Conservation (phyloP, 2,888 invertebrate genomes). For the Nezara viridula region DNA sequence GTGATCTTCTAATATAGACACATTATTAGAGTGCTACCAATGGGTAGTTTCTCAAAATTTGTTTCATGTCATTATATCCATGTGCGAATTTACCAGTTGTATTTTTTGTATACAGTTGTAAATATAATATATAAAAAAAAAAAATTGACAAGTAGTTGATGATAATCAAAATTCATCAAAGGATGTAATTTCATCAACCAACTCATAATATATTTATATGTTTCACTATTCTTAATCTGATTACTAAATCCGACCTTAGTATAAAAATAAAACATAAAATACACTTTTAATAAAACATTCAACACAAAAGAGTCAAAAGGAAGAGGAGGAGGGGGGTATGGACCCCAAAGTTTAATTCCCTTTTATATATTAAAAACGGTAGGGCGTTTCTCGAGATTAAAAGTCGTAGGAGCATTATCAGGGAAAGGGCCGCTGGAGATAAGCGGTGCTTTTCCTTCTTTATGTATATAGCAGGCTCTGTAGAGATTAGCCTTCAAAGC, state of each 20-base stretch:
- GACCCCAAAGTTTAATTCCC: background rate
- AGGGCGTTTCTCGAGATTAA: conserved; percentile 34
- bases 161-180: no score
- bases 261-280: background rate
- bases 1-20: no score
- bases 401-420: background rate
- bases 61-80: no score
- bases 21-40: no score
- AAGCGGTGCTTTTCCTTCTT: conserved; percentile 34
- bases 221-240: background rate
- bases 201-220: no score
- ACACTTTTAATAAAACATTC: background rate
- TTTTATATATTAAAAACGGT: conserved; percentile 25
- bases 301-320: background rate
- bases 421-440: conserved; percentile 23
- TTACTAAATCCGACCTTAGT: background rate
- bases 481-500: conserved; percentile 21
- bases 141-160: no score
- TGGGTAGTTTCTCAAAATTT: no score
- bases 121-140: no score
- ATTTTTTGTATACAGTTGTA: no score
- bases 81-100: no score
- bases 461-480: conserved; percentile 41
- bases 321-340: background rate
- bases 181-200: no score